phyloP scores from a whole-genome alignment of 1,140 invertebrate genomes.

The Bombus fervidus region DNA sequence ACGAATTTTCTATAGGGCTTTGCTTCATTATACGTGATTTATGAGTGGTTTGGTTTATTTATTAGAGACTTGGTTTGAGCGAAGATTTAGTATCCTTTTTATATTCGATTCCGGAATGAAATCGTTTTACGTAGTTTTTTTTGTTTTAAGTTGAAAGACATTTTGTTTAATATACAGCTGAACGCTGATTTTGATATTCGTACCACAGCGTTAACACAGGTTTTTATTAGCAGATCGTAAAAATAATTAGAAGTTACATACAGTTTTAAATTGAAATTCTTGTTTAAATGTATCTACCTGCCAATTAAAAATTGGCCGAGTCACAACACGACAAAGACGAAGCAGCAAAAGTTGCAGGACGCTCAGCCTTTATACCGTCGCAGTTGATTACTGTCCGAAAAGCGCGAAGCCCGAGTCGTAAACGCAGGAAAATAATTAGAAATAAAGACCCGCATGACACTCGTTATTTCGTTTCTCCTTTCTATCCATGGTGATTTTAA shows the following conservation, averaged over 20 bases:
- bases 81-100: too few relatives aligned
- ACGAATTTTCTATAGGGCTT: background rate
- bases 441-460: conserved; percentile 49
- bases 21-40: background rate
- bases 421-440: conserved; percentile 61
- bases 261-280: background rate
- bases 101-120: too few relatives aligned
- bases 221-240: background rate
- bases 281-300: background rate
- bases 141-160: too few relatives aligned
- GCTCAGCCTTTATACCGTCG: conserved; percentile 27
- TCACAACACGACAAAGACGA: background rate
- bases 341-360: background rate
- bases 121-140: too few relatives aligned
- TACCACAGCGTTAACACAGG: background rate
- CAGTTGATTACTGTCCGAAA: conserved; percentile 46
- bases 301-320: background rate
- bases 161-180: too few relatives aligned
- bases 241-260: background rate
- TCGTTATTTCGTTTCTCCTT: conserved; percentile 1
- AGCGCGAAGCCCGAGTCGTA: conserved; percentile 27
- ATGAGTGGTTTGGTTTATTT: background rate
- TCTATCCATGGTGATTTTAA: background rate
- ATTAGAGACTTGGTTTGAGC: background rate
- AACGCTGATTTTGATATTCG: too few relatives aligned